Base-by-base conservation (phyloP, 2,888 invertebrate genomes). In the Nephrotoma flavescens region DNA sequence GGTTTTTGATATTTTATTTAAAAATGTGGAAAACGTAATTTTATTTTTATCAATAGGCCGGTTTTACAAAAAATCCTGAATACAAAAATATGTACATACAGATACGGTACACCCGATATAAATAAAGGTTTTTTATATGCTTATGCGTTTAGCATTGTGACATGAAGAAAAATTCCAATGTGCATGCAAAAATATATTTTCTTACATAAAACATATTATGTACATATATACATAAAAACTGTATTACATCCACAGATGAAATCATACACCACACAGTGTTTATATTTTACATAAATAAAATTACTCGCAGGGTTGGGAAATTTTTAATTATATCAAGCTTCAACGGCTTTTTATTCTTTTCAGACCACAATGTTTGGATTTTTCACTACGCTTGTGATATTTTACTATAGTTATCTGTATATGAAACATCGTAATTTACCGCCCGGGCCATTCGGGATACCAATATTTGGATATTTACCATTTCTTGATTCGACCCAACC, bases 361-460 rank as follows among this genome's bases (percentile, higher is more conserved):
- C 52, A 57, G 52, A 57, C 52, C 1, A 57, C 52, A 57, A 57
- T 57, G 19, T 57, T 57, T 6, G 52, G 15, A 15, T 15, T 57
- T 57, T 57, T 57, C 52, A 15, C 52, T 15, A 15, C 4, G n/a
- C 52, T 57, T n/a, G 15, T 42, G 12, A 0, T 42, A n/a, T 2
- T 42, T n/a, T 85, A 85, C 42, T 85, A 85, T 15, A 9, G 42
- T 9, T 15, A n/a, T 42, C 42, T 85, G 11, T 85, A 85, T 15
- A 6, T 85, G 4, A 85, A 85, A 85, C 85, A 42, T 92, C 91
- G 92, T 87, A 91, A 90, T 86, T 90, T 94, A 83, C 96, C 96
- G 0, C 97, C 97, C 0, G 97, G 97, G 0, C 97, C 97, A 0
- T 89, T 90, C 89, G 95, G 96, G 1, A 88, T 97, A 52, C 97